Conservation (phyloP, 2,797 vertebrate genomes). For the Phrynocephalus forsythii region DNA sequence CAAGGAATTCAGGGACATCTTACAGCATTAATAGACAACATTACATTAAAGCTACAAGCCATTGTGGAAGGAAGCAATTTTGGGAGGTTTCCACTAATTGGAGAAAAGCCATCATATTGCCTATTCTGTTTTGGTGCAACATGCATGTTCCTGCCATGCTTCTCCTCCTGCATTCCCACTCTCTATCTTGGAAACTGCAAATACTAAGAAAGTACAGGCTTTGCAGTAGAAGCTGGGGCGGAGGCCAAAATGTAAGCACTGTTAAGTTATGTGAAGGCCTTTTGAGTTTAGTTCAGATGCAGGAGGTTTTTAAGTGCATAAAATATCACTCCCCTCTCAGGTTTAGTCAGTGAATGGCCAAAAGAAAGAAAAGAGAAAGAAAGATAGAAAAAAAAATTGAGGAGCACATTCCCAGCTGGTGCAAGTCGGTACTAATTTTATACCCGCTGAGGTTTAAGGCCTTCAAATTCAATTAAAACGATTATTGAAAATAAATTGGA, state of each 20-base stretch:
- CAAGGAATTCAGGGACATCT: too few species aligned
- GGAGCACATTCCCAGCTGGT: conserved; percentile 18
- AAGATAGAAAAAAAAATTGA: neutral
- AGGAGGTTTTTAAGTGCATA: neutral
- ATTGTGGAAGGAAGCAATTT: neutral
- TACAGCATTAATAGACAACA: too few species aligned
- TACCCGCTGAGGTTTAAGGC: conserved; percentile 25
- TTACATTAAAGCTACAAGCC: neutral
- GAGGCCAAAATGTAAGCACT: neutral
- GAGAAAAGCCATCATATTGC: neutral
- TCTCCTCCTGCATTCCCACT: neutral
- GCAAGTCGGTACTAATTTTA: conserved; percentile 41
- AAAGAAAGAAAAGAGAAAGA: neutral
- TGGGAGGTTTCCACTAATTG: neutral
- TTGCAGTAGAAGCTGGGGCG: neutral
- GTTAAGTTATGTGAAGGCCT: neutral
- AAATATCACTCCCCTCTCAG: neutral
- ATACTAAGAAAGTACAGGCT: neutral
- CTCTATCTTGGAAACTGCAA: neutral
- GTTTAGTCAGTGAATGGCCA: neutral
- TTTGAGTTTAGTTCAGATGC: neutral
- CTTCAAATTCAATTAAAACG: neutral
- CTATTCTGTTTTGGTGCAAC: neutral
- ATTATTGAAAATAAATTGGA: conserved; percentile 44
- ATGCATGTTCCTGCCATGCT: neutral